These are phyloP conservation scores for Coelopa pilipes DNA, from an alignment of 2,888 invertebrate genomes.

Conservation along the genomic window DNA sequence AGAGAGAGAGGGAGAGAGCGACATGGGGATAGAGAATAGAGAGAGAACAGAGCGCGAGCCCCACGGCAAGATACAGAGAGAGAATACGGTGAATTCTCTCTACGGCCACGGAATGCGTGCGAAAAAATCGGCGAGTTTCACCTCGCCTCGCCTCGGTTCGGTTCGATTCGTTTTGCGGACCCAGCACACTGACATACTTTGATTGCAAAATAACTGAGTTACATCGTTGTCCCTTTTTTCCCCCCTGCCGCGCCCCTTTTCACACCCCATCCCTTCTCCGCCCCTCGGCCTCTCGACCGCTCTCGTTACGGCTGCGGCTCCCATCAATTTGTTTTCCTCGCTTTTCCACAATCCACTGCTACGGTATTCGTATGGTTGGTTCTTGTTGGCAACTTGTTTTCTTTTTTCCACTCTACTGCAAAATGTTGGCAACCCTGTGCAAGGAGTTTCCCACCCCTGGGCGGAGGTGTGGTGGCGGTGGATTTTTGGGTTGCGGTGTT, in stretches of 20 bases:
- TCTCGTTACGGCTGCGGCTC: neutral
- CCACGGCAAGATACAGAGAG: neutral
- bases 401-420: neutral
- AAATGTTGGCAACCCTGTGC: conserved; percentile 11
- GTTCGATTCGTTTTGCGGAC: too few relatives aligned
- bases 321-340: neutral
- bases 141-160: too few relatives aligned
- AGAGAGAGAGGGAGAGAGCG: neutral
- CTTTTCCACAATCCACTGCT: neutral
- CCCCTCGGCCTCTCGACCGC: neutral
- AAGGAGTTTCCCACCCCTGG: conserved; percentile 21
- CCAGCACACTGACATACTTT: conserved; percentile 17
- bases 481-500: conserved; percentile 21
- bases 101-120: neutral
- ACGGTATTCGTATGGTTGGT: neutral
- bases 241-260: neutral
- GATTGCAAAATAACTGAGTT: conserved; percentile 29
- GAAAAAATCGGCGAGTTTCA: too few relatives aligned
- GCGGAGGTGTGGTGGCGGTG: neutral
- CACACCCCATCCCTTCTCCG: neutral
- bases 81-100: neutral
- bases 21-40: neutral
- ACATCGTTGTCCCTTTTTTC: neutral
- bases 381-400: conserved; percentile 27
- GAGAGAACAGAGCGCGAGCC: neutral